Base-by-base conservation (phyloP, 2,113 vertebrate species). In the Regulus satrapa region DNA sequence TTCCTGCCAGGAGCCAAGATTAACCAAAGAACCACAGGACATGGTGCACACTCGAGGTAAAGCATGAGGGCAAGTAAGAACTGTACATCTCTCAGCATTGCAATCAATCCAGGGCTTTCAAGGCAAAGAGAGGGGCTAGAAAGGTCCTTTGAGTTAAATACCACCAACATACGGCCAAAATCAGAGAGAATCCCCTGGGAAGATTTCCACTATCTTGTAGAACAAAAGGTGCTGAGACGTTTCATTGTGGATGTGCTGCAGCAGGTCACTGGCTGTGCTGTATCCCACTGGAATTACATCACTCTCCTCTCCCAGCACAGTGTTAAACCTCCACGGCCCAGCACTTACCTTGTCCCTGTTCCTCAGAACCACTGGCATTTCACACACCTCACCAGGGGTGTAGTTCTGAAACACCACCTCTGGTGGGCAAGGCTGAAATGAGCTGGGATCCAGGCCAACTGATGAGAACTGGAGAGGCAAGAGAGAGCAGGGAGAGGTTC, bases 401-500 rank as follows among this genome's bases (percentile, higher is more conserved):
- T 98, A 99, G 94, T 97, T 99, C 97, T 99, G 98, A 95, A 99
- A 99, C 32, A 99, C 76, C 82, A 99, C 96, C 97, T 99, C 98
- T 20, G 98, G 98, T 2, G 99, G 99, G 91, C 97, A 98, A 5
- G 98, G 98, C 95, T 99, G 99, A 90, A 99, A 98, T 73, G 98
- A 89, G 18, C 98, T 78, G 90, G 98, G 98, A 46, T 98, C 98
- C 72, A 97, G 29, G 74, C 98, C 97, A 74, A 97, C 91, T 24
- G 88, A 71, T 5, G 98, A 98, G 91, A 97, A 84, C 99, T 99
- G 87, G 40, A 59, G 78, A 94, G 31, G 56, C n/a, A 90, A 66
- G 84, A 69, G n/a, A 67, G 66, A 82, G 56, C 45, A 82, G 61
- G 54, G 54, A 67, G 46, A 82, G 61, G 61, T 46, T 68, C 78